phyloP scores from a whole-genome alignment of 2,797 vertebrate genomes.

The Sciaenops ocellatus region DNA sequence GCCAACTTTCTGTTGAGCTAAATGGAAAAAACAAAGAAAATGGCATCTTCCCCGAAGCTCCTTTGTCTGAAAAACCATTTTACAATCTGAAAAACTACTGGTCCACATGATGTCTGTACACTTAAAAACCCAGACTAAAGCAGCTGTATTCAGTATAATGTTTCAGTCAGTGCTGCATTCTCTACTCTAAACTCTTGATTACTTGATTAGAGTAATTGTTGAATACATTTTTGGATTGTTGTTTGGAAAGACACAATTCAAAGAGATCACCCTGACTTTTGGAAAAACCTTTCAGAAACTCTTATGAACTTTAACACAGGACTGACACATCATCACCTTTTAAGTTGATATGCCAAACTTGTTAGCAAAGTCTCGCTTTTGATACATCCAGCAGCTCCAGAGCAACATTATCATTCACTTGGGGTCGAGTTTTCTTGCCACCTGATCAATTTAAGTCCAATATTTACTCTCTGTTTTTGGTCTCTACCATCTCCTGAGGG shows the following conservation, averaged over 20 bases:
- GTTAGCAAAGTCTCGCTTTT: background rate
- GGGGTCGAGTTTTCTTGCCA: background rate
- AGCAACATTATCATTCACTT: background rate
- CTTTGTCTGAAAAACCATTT: constrained; percentile 20
- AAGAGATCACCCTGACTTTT: background rate
- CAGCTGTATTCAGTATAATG: background rate
- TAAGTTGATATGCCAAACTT: background rate
- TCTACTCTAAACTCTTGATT: background rate
- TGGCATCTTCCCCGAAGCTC: constrained; percentile 42
- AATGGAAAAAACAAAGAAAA: constrained; percentile 68
- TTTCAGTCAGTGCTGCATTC: constrained; percentile 1
- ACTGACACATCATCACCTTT: background rate
- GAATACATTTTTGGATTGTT: too few species aligned
- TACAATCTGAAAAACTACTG: constrained; percentile 27
- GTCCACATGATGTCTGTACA: constrained; percentile 6
- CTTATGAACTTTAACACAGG: too few species aligned
- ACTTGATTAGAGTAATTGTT: too few species aligned
- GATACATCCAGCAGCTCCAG: background rate
- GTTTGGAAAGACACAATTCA: too few species aligned
- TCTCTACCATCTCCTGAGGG: background rate
- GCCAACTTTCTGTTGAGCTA: constrained; percentile 53
- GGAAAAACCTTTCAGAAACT: too few species aligned
- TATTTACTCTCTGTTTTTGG: background rate
- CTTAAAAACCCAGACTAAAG: background rate
- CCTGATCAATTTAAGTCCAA: background rate